Base-by-base conservation (phyloP, 2,113 vertebrate genomes). In the Platysternon megacephalum region DNA sequence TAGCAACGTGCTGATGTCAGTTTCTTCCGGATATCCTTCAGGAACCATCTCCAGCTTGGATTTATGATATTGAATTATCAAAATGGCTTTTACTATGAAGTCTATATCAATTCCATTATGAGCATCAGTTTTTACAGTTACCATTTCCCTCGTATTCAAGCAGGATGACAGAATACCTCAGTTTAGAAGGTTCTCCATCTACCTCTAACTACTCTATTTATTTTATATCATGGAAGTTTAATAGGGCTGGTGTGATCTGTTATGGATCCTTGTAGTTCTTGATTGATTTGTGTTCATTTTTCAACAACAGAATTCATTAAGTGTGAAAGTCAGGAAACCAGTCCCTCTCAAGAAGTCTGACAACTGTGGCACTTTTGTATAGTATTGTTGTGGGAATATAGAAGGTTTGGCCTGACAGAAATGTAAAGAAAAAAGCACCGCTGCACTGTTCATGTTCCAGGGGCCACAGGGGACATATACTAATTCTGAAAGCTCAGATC, bases 401-500 rank as follows among this genome's bases (percentile, higher is more conserved):
- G 61, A 95, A 83, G 42, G 80, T 91, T 89, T 72, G 68, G 19
- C 35, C 55, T 52, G 78, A 86, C 55, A 80, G 53, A 16, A 89
- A 87, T 0, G 68, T 39, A 39, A 72, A 39, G 8, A 39, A 76
- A 46, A 82, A n/a, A 92, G 56, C 52, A 89, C 79, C 91, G 74
- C 84, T 79, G 84, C 32, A 92, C 78, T 88, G 22, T 92, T 93
- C 79, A 72, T 48, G 74, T 85, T 96, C 74, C 35, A 11, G 21
- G 83, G 49, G 52, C 29, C 83, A 72, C 9, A 3, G 0, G 42
- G 58, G n/a, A n/a, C 29, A 52, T 72, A 44, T 52, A 55, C 0
- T 22, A 61, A 94, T 94, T 82, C 85, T 84, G 68, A 87, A 61
- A 29, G 44, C 72, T 84, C 49, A 32, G 91, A 84, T 94, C 82